phyloP scores from a whole-genome alignment of 2,888 invertebrate species.

The Eucera pruinosa region DNA sequence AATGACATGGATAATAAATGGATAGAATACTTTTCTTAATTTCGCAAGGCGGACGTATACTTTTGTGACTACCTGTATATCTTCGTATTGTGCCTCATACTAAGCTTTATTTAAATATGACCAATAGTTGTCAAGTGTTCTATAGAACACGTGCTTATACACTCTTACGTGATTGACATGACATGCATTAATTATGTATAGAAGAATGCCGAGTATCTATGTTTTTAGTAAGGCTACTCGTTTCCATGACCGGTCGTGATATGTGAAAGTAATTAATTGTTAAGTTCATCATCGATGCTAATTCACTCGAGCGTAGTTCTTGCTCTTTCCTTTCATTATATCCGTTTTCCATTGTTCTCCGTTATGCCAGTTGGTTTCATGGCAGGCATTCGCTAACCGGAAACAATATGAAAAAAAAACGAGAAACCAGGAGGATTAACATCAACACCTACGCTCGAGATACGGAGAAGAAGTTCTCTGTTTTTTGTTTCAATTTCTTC shows the following conservation, averaged over 20 bases:
- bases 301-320: slow-evolving; percentile 48
- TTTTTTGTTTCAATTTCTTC: slow-evolving; percentile 20
- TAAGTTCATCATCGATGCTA: slow-evolving; percentile 32
- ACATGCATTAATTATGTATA: neutral
- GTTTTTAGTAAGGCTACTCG: neutral
- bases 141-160: neutral
- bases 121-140: neutral
- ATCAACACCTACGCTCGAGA: slow-evolving; percentile 48
- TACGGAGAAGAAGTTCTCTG: slow-evolving; percentile 49
- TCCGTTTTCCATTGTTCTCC: slow-evolving; percentile 63
- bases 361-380: slow-evolving; percentile 59
- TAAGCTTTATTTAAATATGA: neutral
- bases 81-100: too few relatives aligned
- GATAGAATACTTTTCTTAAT: too few relatives aligned
- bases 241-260: slow-evolving; percentile 13
- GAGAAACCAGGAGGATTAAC: slow-evolving; percentile 36
- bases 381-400: slow-evolving; percentile 53
- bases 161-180: neutral
- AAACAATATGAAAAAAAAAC: slow-evolving; percentile 47
- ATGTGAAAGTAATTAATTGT: slow-evolving; percentile 55
- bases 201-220: neutral
- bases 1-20: too few relatives aligned
- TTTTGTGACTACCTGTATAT: too few relatives aligned
- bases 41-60: too few relatives aligned
- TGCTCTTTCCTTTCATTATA: slow-evolving; percentile 49